Evolutionary conservation across 2,888 invertebrate genomes (phyloP).

Genomic region (Drosophila antonietae): DNA sequence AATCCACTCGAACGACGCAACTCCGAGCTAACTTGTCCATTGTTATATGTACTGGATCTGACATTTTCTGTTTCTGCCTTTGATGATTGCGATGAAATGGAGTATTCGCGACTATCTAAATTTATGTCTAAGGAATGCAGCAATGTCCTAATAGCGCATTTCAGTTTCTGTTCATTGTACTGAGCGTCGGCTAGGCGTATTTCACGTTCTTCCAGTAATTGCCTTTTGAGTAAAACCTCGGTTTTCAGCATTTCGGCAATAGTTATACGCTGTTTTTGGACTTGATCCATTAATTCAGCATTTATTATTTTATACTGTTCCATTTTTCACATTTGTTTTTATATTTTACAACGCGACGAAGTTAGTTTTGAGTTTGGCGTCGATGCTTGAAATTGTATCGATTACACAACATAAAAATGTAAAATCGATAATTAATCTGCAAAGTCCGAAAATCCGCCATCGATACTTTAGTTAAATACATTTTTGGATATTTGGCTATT

Average conservation of each 20-base stretch:
- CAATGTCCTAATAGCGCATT: conserved; percentile 32
- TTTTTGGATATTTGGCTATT: neutral
- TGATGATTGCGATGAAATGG: neutral
- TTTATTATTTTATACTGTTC: conserved; percentile 37
- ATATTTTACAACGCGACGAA: neutral
- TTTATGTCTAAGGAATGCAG: conserved; percentile 17
- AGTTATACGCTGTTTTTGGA: conserved; percentile 35
- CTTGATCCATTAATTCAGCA: conserved; percentile 32
- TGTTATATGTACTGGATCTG: neutral
- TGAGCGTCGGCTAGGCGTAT: conserved; percentile 22
- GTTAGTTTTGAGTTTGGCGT: conserved; percentile 48
- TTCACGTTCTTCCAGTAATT: conserved; percentile 45
- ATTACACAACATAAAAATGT: conserved; percentile 2
- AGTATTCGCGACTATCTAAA: conserved; percentile 4
- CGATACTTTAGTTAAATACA: neutral
- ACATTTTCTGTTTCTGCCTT: neutral
- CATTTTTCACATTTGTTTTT: conserved; percentile 35
- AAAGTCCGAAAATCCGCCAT: neutral
- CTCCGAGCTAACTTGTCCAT: conserved; percentile 15
- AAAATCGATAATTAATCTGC: neutral
- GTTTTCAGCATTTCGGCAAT: conserved; percentile 20
- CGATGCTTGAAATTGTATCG: conserved; percentile 21
- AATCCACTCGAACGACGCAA: conserved; percentile 32
- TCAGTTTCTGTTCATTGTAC: conserved; percentile 34
- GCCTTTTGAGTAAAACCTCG: conserved; percentile 23